Evolutionary conservation across 2,113 vertebrate species (phyloP), one percentile per base, ranked within the genome.

Genomic region (Bostrychus sinensis): DNA sequence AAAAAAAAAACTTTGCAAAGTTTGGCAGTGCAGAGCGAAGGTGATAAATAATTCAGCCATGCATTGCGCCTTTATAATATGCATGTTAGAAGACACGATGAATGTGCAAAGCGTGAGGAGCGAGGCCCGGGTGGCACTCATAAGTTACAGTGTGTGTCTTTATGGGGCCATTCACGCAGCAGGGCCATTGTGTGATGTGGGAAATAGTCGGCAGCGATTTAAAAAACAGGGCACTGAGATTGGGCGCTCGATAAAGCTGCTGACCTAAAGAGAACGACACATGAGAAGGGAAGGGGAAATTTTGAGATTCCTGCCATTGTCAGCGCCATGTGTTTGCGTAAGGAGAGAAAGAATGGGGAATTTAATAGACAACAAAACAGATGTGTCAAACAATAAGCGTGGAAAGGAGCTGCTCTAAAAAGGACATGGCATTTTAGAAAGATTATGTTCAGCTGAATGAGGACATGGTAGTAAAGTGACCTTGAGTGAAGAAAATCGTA

Each of bases 21-120:
- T 83, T 83, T 83, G 73, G 81, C 78, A 82, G 85, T 58, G 73
- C 78, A 81, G 77, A 82, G 81, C 83, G 60, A 74, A 73, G 70
- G 73, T 80, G 60, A 86, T 90, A 80, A 89, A 90, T 90, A 82
- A 89, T 90, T 89, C 73, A 90, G 73, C 83, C 78, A 75, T 62
- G 85, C 81, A 17, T 80, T 78, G 81, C 80, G 83, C 77, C 72
- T 89, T 73, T 88, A 82, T 85, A 88, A 89, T 85, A 89, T 86
- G 82, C 84, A 89, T 80, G 86, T 89, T 71, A 85, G 84, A 86
- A 88, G 83, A 85, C 71, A 62, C 80, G 83, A 89, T 88, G 84
- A 89, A 88, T 86, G 83, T 50, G 62, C 66, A 81, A 76, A 82
- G 64, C 54, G 68, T 72, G 78, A 45, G 67, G 72, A 69, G 3